Evolutionary conservation across 2,797 vertebrate genomes (phyloP).

Genomic region (Buceros bicornis): DNA sequence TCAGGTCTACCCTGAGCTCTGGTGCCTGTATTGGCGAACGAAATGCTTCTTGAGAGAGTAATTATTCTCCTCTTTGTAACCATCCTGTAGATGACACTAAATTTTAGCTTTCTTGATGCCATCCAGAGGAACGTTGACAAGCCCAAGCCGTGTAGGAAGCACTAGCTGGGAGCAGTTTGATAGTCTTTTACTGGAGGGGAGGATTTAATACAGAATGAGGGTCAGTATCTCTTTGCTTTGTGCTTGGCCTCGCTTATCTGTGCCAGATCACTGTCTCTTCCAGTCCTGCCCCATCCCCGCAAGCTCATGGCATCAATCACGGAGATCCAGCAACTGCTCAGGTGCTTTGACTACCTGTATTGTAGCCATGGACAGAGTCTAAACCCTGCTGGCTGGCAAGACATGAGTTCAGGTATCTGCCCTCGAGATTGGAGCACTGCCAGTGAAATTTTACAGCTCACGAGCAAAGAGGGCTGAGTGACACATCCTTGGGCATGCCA

Average conservation of each 20-base stretch:
- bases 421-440: not conserved
- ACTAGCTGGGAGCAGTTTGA: not conserved
- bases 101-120: not conserved
- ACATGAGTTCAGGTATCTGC: not conserved
- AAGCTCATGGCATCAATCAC: not conserved
- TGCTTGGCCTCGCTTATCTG: not conserved
- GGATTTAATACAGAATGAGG: not conserved
- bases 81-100: not conserved
- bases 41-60: not conserved
- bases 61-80: not conserved
- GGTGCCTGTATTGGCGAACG: fast-evolving
- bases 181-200: not conserved
- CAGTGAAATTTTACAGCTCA: not conserved
- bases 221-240: fast-evolving
- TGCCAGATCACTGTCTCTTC: not conserved
- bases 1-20: not conserved
- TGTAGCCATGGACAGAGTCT: not conserved
- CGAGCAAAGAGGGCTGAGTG: not conserved
- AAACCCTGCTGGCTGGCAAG: not conserved
- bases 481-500: not conserved
- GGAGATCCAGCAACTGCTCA: not conserved
- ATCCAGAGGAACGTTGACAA: not conserved
- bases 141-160: not conserved
- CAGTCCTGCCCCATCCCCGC: not conserved
- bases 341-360: not conserved